phyloP scores from a whole-genome alignment of 2,113 vertebrate species.

The Calyptomena viridis region DNA sequence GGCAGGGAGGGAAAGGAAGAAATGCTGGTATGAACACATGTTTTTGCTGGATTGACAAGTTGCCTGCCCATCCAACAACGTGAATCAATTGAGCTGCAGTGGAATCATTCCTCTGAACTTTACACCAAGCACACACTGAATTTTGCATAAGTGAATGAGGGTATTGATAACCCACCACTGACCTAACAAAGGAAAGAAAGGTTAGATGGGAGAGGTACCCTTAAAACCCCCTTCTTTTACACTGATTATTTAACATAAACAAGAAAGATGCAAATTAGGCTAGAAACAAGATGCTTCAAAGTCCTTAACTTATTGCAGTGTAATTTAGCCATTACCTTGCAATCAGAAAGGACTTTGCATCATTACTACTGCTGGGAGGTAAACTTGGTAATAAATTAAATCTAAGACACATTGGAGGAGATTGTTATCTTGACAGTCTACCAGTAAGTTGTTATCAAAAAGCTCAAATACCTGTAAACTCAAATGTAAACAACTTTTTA shows the following conservation, averaged over 20 bases:
- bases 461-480: not conserved
- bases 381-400: not conserved
- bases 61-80: not conserved
- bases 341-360: conserved; percentile 7
- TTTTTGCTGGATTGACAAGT: not conserved
- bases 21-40: not conserved
- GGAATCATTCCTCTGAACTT: not conserved
- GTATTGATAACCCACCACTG: not conserved
- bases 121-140: not conserved
- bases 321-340: conserved; percentile 31
- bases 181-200: not conserved
- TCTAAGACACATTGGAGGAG: not conserved
- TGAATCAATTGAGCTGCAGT: not conserved
- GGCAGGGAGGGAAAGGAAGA: not conserved
- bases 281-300: conserved; percentile 55
- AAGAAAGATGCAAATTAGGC: conserved; percentile 57
- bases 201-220: not conserved
- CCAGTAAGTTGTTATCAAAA: not conserved
- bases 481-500: not conserved
- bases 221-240: not conserved
- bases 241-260: not conserved
- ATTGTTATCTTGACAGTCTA: not conserved
- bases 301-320: conserved; percentile 28
- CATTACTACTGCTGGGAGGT: not conserved
- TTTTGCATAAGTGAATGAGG: not conserved